Evolutionary conservation across 2,888 invertebrate genomes (phyloP).

Genomic region (Pogonocherus hispidulus): DNA sequence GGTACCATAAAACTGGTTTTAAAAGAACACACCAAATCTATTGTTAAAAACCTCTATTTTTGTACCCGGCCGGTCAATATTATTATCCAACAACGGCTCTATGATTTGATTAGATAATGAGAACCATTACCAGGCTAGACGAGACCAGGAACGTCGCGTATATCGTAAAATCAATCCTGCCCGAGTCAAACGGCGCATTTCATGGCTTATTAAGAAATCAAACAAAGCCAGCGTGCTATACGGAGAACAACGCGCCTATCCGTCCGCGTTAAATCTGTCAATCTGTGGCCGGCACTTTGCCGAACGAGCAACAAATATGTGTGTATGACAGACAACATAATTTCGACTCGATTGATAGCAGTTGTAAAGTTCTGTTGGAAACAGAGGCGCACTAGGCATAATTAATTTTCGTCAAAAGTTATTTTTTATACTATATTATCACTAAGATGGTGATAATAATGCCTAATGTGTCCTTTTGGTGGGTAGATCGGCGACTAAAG

Average conservation of each 20-base stretch:
- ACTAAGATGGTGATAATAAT: no score
- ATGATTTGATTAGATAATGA: not conserved
- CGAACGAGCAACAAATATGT: not conserved
- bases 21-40: no score
- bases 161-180: conserved; percentile 7
- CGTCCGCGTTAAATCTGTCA: conserved; percentile 20
- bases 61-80: no score
- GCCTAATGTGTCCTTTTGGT: no score
- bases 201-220: conserved; percentile 16
- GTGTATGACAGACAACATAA: conserved; percentile 22
- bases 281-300: not conserved
- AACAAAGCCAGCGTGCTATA: conserved; percentile 9
- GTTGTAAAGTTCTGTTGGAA: no score
- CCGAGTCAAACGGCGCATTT: conserved; percentile 9
- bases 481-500: no score
- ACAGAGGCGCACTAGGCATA: no score
- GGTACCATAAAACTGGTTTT: no score
- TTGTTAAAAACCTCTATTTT: no score
- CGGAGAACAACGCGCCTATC: conserved; percentile 1
- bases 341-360: conserved; percentile 7
- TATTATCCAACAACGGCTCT: no score
- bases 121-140: not conserved
- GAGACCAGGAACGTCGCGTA: not conserved
- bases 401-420: no score
- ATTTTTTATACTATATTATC: no score